phyloP scores from a whole-genome alignment of 1,140 invertebrate species.

The Lasioglossum albipes region DNA sequence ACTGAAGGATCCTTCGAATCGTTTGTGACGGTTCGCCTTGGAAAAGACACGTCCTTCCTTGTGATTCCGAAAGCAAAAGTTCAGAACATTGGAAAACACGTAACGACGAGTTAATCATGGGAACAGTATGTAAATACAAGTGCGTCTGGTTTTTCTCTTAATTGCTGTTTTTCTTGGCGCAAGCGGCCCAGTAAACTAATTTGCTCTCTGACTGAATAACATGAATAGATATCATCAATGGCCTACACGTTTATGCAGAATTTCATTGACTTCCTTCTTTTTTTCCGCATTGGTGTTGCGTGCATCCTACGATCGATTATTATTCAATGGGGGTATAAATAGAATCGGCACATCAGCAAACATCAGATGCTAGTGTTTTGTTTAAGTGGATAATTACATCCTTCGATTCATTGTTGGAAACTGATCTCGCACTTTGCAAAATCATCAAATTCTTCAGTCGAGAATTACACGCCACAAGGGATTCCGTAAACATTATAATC shows the following conservation, averaged over 20 bases:
- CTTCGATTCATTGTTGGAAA: not conserved
- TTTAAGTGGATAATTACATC: not conserved
- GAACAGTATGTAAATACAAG: not conserved
- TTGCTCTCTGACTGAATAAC: not conserved
- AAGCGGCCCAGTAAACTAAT: not conserved
- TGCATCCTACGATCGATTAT: not conserved
- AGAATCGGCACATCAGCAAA: not conserved
- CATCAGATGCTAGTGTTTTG: not conserved
- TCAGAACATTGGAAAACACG: too few species aligned
- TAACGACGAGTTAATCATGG: not conserved
- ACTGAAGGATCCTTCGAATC: too few species aligned
- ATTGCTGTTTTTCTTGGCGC: not conserved
- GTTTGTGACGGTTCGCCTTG: too few species aligned
- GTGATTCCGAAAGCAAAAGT: too few species aligned
- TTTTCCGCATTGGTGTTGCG: not conserved
- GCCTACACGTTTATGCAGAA: not conserved
- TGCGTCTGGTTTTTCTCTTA: not conserved
- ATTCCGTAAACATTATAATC: too few species aligned
- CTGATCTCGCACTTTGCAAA: not conserved
- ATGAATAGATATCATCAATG: not conserved
- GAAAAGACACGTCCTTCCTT: too few species aligned
- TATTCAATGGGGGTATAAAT: not conserved
- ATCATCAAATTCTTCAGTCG: too few species aligned
- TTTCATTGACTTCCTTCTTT: not conserved
- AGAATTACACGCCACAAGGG: too few species aligned